phyloP scores from a whole-genome alignment of 1,140 invertebrate species.

The Steinernema feltiae region DNA sequence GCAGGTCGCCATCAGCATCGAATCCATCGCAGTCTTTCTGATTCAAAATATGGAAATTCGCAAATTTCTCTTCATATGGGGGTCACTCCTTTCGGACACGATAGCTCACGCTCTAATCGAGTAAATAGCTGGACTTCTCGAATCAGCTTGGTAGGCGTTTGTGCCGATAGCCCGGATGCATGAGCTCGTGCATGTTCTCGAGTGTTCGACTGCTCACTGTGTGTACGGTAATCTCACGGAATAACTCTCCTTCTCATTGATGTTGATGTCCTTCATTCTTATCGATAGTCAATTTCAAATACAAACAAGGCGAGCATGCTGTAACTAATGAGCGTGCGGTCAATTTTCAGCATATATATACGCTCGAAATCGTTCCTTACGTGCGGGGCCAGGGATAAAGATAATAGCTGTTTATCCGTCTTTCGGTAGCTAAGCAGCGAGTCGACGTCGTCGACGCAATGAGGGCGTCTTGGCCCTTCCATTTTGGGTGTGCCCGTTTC shows the following conservation, averaged over 20 bases:
- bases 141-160: constrained; percentile 29
- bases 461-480: constrained; percentile 10
- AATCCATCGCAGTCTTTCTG: constrained; percentile 46
- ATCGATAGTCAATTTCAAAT: constrained; percentile 6
- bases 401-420: constrained; percentile 13
- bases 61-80: constrained; percentile 17
- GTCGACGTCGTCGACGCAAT: background rate
- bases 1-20: constrained; percentile 35
- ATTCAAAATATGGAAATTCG: constrained; percentile 46
- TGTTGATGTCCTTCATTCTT: too few species aligned
- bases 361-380: background rate
- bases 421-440: constrained; percentile 13
- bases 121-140: constrained; percentile 33
- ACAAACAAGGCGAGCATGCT: background rate
- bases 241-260: too few species aligned
- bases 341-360: constrained; percentile 6
- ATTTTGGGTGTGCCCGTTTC: constrained; percentile 6
- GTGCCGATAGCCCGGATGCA: constrained; percentile 15
- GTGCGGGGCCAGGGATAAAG: background rate
- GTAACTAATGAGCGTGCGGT: background rate
- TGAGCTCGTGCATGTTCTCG: constrained; percentile 2
- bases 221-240: too few species aligned
- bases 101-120: constrained; percentile 22
- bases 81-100: constrained; percentile 14
- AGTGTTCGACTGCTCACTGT: background rate